phyloP scores from a whole-genome alignment of 2,113 vertebrate genomes.

The Charadrius vociferus region DNA sequence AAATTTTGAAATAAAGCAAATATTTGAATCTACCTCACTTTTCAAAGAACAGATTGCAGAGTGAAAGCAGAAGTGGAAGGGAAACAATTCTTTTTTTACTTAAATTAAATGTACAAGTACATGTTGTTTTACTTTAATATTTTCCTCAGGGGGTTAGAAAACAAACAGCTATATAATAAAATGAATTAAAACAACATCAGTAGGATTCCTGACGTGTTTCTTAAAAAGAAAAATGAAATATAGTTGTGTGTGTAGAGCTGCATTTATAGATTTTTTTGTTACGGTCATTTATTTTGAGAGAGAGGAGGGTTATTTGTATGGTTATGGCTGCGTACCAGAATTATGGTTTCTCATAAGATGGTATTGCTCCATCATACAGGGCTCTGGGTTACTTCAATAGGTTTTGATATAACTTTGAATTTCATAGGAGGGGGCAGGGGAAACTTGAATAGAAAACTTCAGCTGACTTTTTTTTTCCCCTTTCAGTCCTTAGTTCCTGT shows the following conservation, averaged over 20 bases:
- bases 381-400: not conserved
- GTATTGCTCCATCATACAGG: not conserved
- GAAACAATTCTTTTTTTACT: not conserved
- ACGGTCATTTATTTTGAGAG: not conserved
- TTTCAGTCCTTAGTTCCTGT: not conserved
- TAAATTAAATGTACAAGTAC: not conserved
- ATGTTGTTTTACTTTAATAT: not conserved
- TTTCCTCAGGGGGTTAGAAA: not conserved
- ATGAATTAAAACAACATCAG: constrained; percentile 3
- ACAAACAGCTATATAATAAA: constrained; percentile 18
- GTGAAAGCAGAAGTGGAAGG: not conserved
- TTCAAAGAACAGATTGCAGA: not conserved
- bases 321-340: not conserved
- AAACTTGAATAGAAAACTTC: not conserved
- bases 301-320: not conserved
- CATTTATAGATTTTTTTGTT: not conserved
- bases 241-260: not conserved
- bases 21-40: not conserved
- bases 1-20: constrained; percentile 3
- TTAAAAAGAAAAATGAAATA: constrained; percentile 36
- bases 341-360: constrained; percentile 13
- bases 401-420: not conserved
- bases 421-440: not conserved
- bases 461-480: not conserved
- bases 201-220: not conserved